A percentile compares a stretch with the other conserved stretches of the same genome.
Evolutionary conservation across 2,113 vertebrate genomes (phyloP).

Genomic region (Myotis brandtii): DNA sequence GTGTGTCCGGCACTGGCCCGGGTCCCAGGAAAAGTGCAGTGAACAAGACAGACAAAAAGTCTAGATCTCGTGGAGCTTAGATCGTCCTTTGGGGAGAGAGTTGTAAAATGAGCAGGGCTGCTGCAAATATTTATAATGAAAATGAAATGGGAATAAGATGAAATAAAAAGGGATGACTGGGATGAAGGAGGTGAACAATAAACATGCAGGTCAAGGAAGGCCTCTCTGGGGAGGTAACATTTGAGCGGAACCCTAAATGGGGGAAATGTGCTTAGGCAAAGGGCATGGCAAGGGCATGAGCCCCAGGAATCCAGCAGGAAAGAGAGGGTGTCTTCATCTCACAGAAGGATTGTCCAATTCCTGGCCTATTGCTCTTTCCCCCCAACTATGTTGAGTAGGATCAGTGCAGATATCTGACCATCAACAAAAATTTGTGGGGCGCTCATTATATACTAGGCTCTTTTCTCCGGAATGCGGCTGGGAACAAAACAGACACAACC

Average conservation of each 20-base stretch:
- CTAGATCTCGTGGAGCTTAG: neutral
- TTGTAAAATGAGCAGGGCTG: rapidly evolving
- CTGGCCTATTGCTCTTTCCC: neutral
- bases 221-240: neutral
- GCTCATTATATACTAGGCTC: neutral
- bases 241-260: neutral
- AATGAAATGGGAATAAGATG: neutral
- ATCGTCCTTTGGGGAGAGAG: neutral
- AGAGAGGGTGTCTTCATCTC: neutral
- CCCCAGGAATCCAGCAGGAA: rapidly evolving
- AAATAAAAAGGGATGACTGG: neutral
- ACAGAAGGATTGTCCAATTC: neutral
- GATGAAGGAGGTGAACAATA: neutral
- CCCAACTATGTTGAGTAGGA: neutral
- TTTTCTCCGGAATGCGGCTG: neutral
- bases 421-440: neutral
- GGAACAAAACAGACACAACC: neutral
- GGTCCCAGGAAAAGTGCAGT: neutral
- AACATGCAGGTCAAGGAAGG: neutral
- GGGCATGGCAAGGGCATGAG: no score
- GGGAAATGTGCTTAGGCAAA: neutral
- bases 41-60: neutral
- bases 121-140: neutral
- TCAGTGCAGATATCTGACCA: neutral
- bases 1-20: neutral